Base-by-base conservation (phyloP, 2,113 vertebrate genomes). In the Thalassarche chlororhynchos region DNA sequence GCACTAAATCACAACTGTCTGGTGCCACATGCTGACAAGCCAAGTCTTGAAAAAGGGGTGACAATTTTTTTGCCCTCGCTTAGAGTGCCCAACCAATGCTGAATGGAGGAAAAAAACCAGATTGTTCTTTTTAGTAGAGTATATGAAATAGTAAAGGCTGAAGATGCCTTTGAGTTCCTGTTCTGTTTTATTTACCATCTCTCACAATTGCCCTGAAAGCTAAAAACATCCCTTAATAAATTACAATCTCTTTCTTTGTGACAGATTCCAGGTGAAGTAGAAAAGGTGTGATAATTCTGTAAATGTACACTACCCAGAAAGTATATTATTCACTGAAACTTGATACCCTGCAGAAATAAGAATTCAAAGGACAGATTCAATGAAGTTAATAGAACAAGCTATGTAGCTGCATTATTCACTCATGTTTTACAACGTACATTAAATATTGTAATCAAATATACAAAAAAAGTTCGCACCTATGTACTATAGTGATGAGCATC, bases 341-440 rank as follows among this genome's bases (percentile, higher is more conserved):
- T 72, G 16, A 16, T 77, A 90, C 24, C 26, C 13, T 66, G 20
- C 84, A 65, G 58, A 84, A 91, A 89, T 81, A 92, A 96, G 83
- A 97, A 71, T 79, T 92, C 57, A 47, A 84, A 71, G 12, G 83
- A 49, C 16, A 93, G n/a, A 74, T 84, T 97, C 61, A 94, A 10
- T n/a, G 3, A 58, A 87, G 25, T 93, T 93, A 84, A 89, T 58
- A 82, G 57, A 87, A 91, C 83, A 86, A 91, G 31, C 44, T 88
- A 8, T 36, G 8, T 38, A 55, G 34, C 13, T 9, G 1, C 62
- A 34, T 86, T 70, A 60, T 68, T 84, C 26, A 61, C 17, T 90
- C 23, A 32, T 52, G 12, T 10, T 89, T 90, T 74, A 38, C 28
- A 60, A 36, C 0, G 1, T 32, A 36, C 17, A 36, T 79, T 57